Conservation (phyloP, 2,113 vertebrate species). For the Pithys albifrons region DNA sequence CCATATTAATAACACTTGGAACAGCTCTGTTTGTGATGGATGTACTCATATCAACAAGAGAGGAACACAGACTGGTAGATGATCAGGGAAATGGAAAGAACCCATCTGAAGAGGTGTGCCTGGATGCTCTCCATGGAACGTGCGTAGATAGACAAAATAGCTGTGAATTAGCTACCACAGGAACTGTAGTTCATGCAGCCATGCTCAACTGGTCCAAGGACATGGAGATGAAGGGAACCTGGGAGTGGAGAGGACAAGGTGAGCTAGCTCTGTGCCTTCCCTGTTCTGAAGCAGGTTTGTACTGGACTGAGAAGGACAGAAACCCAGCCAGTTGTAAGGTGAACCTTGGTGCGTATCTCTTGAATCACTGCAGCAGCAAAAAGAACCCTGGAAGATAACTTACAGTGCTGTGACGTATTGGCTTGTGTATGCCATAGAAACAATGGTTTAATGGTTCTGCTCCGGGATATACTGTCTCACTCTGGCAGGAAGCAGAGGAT, state of each 20-base stretch:
- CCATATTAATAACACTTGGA: not conserved
- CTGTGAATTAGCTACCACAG: not conserved
- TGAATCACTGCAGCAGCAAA: not conserved
- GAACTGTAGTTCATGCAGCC: not conserved
- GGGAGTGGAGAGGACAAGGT: not conserved
- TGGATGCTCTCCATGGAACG: not conserved
- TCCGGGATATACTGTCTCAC: not conserved
- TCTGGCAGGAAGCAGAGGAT: not conserved
- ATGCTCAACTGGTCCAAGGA: not conserved
- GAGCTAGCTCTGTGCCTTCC: not conserved
- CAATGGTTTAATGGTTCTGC: not conserved
- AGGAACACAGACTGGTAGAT: not conserved
- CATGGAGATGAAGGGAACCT: not conserved
- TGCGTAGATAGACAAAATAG: not conserved
- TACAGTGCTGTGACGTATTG: not conserved
- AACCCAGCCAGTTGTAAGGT: not conserved
- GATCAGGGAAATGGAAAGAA: not conserved
- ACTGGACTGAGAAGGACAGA: not conserved
- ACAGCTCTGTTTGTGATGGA: not conserved
- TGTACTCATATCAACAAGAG: not conserved
- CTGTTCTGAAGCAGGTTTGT: not conserved
- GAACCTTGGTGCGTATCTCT: not conserved
- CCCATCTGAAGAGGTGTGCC: not conserved
- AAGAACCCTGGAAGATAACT: not conserved
- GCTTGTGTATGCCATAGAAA: not conserved